Base-by-base conservation (phyloP, 2,888 invertebrate genomes). In the Papilio demoleus region DNA sequence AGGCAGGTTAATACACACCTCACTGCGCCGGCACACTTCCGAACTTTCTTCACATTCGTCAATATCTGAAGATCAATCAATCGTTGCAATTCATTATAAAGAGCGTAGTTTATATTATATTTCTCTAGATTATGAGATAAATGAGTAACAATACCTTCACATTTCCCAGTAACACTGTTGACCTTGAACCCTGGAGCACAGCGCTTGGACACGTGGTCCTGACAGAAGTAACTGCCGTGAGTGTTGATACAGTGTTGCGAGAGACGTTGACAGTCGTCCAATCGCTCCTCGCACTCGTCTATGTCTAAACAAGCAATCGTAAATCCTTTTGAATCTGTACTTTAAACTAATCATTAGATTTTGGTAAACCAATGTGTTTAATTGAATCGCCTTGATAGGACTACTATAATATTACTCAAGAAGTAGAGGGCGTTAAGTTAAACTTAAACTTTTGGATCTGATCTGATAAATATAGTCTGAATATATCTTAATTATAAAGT, bases 1-100 rank as follows among this genome's bases (percentile, higher is more conserved):
- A 0, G 94, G 95, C 8, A 96, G 93, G 83, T 99, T 99, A 68
- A 95, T 93, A 82, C 99, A 99, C n/a, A 95, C 94, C 84, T 98
- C 97, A 11, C 94, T 94, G 0, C 93, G 88, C 4, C 94, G 94
- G 82, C 99, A 99, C 64, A 95, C 95, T 78, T 98, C 96, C 0
- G 93, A 94, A 12, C 95, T 95, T 38, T 95, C 93, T 12, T 94
- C 93, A 80, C 98, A 99, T 84, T 98, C 98, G 83, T 98, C 96
- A 59, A 98, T 94, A 87, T 98, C 98, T 97, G 82, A 0, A 83
- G 74, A 63, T 24, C 40, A 68, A 47, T 38, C 19, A 31, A 61
- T 36, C 27, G 1, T 36, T 68, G 56, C 4, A 40, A 40, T 40
- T 40, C 40, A 6, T 40, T n/a, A 17, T n/a, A n/a, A 8, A 42